Evolutionary conservation across 2,113 vertebrate genomes (phyloP).

Genomic region (Albula goreensis): DNA sequence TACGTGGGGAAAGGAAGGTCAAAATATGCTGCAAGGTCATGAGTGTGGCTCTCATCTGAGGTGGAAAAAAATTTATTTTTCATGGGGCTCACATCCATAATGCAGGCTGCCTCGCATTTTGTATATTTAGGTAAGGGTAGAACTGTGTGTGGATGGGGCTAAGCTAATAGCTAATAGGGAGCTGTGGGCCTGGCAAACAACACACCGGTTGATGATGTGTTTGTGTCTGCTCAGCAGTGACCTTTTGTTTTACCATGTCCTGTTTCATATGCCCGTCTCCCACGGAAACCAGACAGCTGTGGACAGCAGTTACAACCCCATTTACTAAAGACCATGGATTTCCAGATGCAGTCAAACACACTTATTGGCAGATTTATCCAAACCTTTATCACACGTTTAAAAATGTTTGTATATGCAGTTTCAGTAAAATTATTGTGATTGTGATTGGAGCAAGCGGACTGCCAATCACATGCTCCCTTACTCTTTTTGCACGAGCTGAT

Average conservation of each 20-base stretch:
- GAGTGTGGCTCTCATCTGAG: neutral
- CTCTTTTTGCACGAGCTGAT: no score
- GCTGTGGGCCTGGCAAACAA: neutral
- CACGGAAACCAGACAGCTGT: neutral
- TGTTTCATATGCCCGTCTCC: neutral
- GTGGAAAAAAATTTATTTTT: slow-evolving; percentile 15
- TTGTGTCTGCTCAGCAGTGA: neutral
- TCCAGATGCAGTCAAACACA: no score
- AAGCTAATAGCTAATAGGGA: neutral
- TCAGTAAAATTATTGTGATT: no score
- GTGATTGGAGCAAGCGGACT: no score
- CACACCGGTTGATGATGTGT: neutral
- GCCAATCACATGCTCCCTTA: no score
- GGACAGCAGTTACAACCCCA: neutral
- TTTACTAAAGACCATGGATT: neutral
- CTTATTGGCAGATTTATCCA: no score
- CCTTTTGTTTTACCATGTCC: no score
- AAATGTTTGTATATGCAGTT: no score
- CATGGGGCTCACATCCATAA: slow-evolving; percentile 16
- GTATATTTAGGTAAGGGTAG: neutral
- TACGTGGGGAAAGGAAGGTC: neutral
- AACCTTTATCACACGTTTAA: no score
- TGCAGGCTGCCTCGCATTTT: slow-evolving; percentile 9
- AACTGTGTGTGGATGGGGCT: neutral
- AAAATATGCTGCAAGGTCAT: neutral